Percentiles rank a stretch among this genome's conserved stretches.
phyloP scores from a whole-genome alignment of 2,888 invertebrate genomes.

The Drosophila fulvimacula region DNA sequence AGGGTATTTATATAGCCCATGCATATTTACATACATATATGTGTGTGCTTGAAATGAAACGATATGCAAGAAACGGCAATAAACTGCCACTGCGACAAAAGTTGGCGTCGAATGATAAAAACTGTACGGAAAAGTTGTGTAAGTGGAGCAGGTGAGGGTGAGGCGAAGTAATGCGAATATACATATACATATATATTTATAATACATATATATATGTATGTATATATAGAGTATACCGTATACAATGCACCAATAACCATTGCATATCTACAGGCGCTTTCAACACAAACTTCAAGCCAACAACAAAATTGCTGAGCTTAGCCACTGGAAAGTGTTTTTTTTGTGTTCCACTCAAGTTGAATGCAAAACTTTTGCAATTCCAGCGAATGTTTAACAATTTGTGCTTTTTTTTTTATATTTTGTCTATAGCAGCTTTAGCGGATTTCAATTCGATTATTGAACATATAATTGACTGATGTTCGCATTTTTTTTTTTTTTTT shows the following conservation, averaged over 20 bases:
- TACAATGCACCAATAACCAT: slow-evolving; percentile 9
- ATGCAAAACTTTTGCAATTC: slow-evolving; percentile 12
- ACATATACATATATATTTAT: too few relatives aligned
- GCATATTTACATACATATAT: neutral
- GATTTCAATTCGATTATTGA: neutral
- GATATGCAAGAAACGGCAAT: slow-evolving; percentile 27
- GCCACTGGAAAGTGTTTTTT: slow-evolving; percentile 15
- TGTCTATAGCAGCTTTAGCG: neutral
- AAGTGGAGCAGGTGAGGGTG: slow-evolving; percentile 1
- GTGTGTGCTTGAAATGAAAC: slow-evolving; percentile 14
- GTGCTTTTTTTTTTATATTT: neutral
- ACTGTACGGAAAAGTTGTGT: slow-evolving; percentile 16
- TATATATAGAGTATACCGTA: neutral
- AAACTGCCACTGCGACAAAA: slow-evolving; percentile 40
- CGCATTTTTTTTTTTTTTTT: neutral
- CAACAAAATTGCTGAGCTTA: slow-evolving; percentile 9
- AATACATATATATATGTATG: neutral
- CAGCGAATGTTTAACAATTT: slow-evolving; percentile 4
- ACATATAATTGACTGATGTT: neutral
- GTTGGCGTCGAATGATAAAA: slow-evolving; percentile 29
- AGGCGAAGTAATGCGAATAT: slow-evolving; percentile 4
- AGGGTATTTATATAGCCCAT: slow-evolving; percentile 7
- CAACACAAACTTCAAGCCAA: slow-evolving; percentile 22
- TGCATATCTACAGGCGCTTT: slow-evolving; percentile 6
- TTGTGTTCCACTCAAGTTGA: slow-evolving; percentile 4